Conservation (phyloP, 2,888 invertebrate species). For the Liodrosophila aerea region DNA sequence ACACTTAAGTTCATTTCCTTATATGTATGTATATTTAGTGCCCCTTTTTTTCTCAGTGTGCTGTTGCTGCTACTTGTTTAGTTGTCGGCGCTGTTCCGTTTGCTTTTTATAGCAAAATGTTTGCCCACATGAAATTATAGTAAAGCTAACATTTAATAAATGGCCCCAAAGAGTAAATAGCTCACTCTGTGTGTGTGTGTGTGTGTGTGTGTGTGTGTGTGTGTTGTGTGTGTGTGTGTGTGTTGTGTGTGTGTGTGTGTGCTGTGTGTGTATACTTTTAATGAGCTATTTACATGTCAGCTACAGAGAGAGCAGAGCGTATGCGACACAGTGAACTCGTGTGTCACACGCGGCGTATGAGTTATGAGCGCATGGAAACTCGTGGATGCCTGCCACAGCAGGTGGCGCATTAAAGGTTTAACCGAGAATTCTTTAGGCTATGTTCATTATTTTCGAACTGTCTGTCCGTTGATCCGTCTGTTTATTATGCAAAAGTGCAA, state of each 20-base stretch:
- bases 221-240: slow-evolving; percentile 7
- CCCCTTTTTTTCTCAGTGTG: slow-evolving; percentile 20
- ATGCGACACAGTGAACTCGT: background rate
- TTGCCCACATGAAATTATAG: slow-evolving; percentile 72
- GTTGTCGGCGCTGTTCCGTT: slow-evolving; percentile 50
- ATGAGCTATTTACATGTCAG: slow-evolving; percentile 60
- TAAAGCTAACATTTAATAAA: slow-evolving; percentile 72
- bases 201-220: slow-evolving; percentile 10
- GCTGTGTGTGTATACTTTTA: slow-evolving; percentile 58
- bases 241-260: slow-evolving; percentile 7
- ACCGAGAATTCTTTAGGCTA: background rate
- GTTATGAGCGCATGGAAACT: slow-evolving; percentile 29
- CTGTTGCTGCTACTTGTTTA: slow-evolving; percentile 20
- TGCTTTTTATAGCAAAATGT: slow-evolving; percentile 63
- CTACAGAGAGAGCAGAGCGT: slow-evolving; percentile 1
- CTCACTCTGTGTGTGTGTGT: slow-evolving; percentile 9
- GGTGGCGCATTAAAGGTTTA: slow-evolving; percentile 9
- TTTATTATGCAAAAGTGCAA: slow-evolving; percentile 19
- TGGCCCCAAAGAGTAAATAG: slow-evolving; percentile 39
- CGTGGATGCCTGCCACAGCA: background rate
- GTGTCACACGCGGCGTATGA: slow-evolving; percentile 33
- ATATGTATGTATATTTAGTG: background rate
- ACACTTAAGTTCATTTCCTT: no score
- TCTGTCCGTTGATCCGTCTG: slow-evolving; percentile 3
- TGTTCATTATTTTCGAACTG: no score